A percentile compares a stretch with the other conserved stretches of the same genome.
Evolutionary conservation across 1,140 invertebrate genomes (phyloP).

Genomic region (Cotesia glomerata): DNA sequence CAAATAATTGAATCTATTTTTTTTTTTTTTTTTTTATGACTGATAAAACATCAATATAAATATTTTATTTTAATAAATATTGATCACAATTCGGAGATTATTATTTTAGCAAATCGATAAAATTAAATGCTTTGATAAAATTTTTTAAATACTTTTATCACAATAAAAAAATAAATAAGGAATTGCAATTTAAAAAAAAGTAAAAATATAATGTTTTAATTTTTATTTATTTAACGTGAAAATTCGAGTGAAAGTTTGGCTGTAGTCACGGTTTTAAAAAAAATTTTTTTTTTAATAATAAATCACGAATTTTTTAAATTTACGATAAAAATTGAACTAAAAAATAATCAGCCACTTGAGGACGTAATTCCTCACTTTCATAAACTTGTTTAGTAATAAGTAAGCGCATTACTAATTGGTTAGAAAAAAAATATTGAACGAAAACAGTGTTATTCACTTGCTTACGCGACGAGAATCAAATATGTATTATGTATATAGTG

Average conservation of each 20-base stretch:
- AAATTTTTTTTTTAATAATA: background rate
- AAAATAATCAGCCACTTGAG: background rate
- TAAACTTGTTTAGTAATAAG: constrained; percentile 21
- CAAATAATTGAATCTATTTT: constrained; percentile 4
- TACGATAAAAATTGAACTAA: background rate
- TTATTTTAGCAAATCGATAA: background rate
- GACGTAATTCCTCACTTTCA: constrained; percentile 24
- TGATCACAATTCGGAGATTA: background rate
- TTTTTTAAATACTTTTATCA: no score
- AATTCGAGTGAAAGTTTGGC: background rate
- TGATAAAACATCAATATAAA: background rate
- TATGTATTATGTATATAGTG: background rate
- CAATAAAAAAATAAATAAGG: no score
- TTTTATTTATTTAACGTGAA: background rate
- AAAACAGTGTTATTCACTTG: background rate
- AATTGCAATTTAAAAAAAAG: no score
- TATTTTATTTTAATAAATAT: background rate
- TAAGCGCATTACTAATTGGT: constrained; percentile 27
- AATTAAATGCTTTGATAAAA: no score
- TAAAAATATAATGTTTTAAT: no score
- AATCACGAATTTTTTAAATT: background rate
- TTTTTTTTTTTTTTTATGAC: background rate
- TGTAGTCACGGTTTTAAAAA: background rate
- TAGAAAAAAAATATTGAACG: constrained; percentile 23
- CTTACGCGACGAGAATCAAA: background rate